Evolutionary conservation across 1,140 invertebrate species (phyloP).

Genomic region (Acyrthosiphon pisum): DNA sequence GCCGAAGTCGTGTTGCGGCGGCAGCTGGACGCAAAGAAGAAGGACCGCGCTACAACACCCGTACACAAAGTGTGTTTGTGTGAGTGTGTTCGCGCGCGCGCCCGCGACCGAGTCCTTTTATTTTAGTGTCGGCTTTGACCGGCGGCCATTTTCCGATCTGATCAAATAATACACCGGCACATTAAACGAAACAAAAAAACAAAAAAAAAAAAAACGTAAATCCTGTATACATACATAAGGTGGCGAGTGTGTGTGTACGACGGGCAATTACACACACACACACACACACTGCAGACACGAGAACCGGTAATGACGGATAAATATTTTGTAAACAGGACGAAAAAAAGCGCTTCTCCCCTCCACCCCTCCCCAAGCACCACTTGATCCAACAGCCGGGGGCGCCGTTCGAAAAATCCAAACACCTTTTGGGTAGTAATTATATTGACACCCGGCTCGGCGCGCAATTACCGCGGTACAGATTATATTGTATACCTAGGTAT

Average conservation of each 20-base stretch:
- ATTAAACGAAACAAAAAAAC: slow-evolving; percentile 30
- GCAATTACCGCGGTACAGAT: slow-evolving; percentile 26
- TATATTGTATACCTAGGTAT: not conserved
- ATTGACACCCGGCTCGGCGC: slow-evolving; percentile 45
- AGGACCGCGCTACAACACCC: not conserved
- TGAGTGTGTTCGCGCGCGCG: not conserved
- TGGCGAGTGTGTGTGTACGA: not conserved
- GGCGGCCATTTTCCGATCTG: slow-evolving; percentile 54
- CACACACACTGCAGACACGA: not conserved
- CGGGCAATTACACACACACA: not conserved
- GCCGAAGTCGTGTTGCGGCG: slow-evolving; percentile 8
- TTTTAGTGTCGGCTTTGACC: slow-evolving; percentile 49
- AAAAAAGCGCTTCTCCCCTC: not conserved
- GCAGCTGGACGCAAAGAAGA: slow-evolving; percentile 19
- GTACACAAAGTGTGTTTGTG: not conserved
- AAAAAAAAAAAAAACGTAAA: slow-evolving; percentile 2
- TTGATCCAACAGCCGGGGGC: slow-evolving; percentile 46
- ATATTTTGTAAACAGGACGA: slow-evolving; percentile 44
- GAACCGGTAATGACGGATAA: slow-evolving; percentile 55
- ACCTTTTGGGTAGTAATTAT: slow-evolving; percentile 49
- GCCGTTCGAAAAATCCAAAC: slow-evolving; percentile 41
- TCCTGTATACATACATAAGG: not conserved
- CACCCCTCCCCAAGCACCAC: not conserved
- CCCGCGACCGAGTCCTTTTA: slow-evolving; percentile 44
- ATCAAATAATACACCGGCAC: slow-evolving; percentile 51